Evolutionary conservation across 2,797 vertebrate species (phyloP), one percentile per base, ranked within the genome.

Genomic region (Dendrocincla fuliginosa): DNA sequence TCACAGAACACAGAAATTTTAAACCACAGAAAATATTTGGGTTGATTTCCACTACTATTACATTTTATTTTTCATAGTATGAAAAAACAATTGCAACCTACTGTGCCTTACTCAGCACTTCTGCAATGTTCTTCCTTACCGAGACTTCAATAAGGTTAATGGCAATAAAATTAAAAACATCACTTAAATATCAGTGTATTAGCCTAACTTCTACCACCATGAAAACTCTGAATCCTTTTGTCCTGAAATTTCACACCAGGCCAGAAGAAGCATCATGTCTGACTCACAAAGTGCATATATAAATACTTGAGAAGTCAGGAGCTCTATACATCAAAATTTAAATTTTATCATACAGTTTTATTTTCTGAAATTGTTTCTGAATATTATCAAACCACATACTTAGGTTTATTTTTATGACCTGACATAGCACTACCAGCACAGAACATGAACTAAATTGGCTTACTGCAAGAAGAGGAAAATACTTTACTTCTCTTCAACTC

Each of bases 1-100:
- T 91, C 93, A 87, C 44, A 96, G 73, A 82, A 88, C 23, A 87
- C 32, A 37, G 46, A 97, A 95, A 97, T 96, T 92, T 78, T 16
- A 96, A 95, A 35, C 63, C 83, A 55, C 2, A 84, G 69, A 82
- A 95, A 71, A 70, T 67, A 79, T 74, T 42, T 90, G 25, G 18
- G 30, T 53, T 77, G 47, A 69, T 84, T 96, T 93, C 83, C 41
- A 52, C 55, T 73, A 68, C 39, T 84, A 84, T 1, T 84, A 71
- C 18, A 46, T 74, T 89, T 95, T 85, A 49, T 68, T 92, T 83
- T 83, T 90, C 32, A 30, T 47, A 28, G 61, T 80, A 53, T 64
- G 44, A 82, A 96, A 84, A 85, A 57, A 25, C 10, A 80, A 1
- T 13, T 55, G 20, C 37, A 80, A 52, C 24, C 6, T 42, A 30